Base-by-base conservation (phyloP, 2,888 invertebrate species). In the Dicroscelio sp. region DNA sequence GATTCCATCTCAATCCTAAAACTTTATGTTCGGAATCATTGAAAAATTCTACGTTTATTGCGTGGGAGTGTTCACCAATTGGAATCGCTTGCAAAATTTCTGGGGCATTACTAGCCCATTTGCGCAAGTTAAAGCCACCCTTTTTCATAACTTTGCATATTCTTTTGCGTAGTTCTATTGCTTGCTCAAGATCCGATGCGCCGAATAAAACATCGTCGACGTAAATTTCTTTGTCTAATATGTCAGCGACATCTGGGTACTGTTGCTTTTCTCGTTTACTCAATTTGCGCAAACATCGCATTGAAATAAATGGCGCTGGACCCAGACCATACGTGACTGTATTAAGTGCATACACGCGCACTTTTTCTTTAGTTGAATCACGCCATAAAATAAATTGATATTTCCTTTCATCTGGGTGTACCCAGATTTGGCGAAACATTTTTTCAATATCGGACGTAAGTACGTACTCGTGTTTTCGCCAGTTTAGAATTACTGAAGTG, bases 191-290 rank as follows among this genome's bases (percentile, higher is more conserved):
- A 25, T 69, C 27, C 25, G 12, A 2, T 38, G 75, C 31, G 1
- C 75, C 75, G 25, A 52, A 55, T n/a, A 78, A 60, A 2, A 35
- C 58, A 35, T 78, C 76, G n/a, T 78, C 76, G 2, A 78, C 60
- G 35, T 78, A 78, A 5, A 60, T 78, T 5, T 75, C 4, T 12
- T 55, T 1, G 6, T 33, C 17, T 14, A 75, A 14, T 12, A 55
- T 27, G 1, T 55, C 23, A 2, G 31, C 30, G 10, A 33, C 65
- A 10, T 3, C 6, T 30, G 31, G 65, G 20, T 20, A 65, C 20
- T 5, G 10, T 12, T 65, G 17, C 8, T n/a, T 14, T 30, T 65
- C 65, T 8, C 3, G 33, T 6, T 14, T 4, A 4, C 8, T 27
- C 8, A 58, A 14, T 27, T 58, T 27, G 2, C 8, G 25, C 4